phyloP scores from a whole-genome alignment of 1,140 invertebrate genomes.

The Tetramorium parvispinum region DNA sequence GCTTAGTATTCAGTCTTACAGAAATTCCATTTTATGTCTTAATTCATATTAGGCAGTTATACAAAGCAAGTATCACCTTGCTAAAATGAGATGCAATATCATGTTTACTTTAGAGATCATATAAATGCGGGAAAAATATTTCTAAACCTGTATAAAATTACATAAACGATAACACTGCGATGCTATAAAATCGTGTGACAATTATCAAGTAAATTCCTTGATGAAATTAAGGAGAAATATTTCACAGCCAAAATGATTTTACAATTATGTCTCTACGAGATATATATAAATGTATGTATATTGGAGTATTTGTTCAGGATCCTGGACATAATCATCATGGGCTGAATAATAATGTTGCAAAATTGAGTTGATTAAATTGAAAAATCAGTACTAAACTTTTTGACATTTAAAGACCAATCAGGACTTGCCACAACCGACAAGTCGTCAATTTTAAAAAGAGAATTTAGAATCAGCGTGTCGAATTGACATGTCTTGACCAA shows the following conservation, averaged over 20 bases:
- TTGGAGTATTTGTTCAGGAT: slow-evolving; percentile 1
- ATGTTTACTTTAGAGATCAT: neutral
- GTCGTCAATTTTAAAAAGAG: neutral
- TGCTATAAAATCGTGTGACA: slow-evolving; percentile 22
- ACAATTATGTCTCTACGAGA: neutral
- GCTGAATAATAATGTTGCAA: neutral
- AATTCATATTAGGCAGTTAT: slow-evolving; percentile 28
- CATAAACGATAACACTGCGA: neutral
- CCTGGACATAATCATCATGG: no score
- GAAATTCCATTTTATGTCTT: slow-evolving; percentile 14
- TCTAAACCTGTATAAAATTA: slow-evolving; percentile 14
- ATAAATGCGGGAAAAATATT: neutral
- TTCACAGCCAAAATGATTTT: slow-evolving; percentile 57
- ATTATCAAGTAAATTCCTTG: neutral
- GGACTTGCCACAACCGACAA: no score
- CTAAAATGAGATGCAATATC: neutral
- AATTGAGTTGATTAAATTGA: slow-evolving; percentile 5
- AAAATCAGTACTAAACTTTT: neutral
- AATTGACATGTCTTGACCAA: neutral
- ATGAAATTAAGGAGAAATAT: slow-evolving; percentile 11
- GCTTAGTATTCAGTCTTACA: slow-evolving; percentile 48
- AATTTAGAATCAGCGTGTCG: neutral
- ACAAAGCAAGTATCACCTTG: slow-evolving; percentile 12
- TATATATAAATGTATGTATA: neutral
- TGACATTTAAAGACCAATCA: neutral